Conservation (phyloP, 2,888 invertebrate species). For the Cyrtodaria siliqua region DNA sequence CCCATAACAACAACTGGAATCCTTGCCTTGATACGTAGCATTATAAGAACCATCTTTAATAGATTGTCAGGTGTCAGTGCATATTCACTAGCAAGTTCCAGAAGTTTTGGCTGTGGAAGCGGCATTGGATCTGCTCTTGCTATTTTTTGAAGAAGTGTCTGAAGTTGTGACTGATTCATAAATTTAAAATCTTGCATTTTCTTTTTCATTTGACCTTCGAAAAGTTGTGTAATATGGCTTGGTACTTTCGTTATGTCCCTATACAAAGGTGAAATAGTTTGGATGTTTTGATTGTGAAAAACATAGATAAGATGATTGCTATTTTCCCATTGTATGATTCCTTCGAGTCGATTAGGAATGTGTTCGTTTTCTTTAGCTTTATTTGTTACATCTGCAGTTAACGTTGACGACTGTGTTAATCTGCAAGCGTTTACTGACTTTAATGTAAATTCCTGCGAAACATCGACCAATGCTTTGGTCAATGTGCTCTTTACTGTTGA, state of each 20-base stretch:
- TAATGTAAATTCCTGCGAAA: conserved; percentile 47
- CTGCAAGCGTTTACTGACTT: conserved; percentile 43
- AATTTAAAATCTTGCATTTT: conserved; percentile 42
- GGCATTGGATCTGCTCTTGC: conserved; percentile 39
- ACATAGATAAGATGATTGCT: conserved; percentile 69
- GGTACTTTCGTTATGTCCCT: conserved; percentile 57
- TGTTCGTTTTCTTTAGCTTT: conserved; percentile 21
- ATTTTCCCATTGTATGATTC: conserved; percentile 73
- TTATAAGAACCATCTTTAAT: conserved; percentile 72
- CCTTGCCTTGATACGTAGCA: conserved; percentile 63
- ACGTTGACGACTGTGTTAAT: conserved; percentile 26
- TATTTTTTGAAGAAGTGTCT: conserved; percentile 51
- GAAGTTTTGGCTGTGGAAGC: neutral
- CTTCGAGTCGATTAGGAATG: conserved; percentile 15
- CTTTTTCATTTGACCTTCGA: conserved; percentile 69
- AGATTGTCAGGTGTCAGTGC: conserved; percentile 74
- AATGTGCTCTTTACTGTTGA: conserved; percentile 39
- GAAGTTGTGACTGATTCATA: conserved; percentile 46
- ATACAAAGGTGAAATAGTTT: conserved; percentile 67
- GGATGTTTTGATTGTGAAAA: conserved; percentile 68
- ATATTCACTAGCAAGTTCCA: conserved; percentile 48
- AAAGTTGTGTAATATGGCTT: conserved; percentile 49
- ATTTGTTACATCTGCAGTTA: neutral
- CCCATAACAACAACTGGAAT: conserved; percentile 76
- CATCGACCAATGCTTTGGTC: conserved; percentile 41